These are phyloP conservation scores for Iphiclides podalirius DNA, from an alignment of 2,888 invertebrate species.

Conservation along the genomic window DNA sequence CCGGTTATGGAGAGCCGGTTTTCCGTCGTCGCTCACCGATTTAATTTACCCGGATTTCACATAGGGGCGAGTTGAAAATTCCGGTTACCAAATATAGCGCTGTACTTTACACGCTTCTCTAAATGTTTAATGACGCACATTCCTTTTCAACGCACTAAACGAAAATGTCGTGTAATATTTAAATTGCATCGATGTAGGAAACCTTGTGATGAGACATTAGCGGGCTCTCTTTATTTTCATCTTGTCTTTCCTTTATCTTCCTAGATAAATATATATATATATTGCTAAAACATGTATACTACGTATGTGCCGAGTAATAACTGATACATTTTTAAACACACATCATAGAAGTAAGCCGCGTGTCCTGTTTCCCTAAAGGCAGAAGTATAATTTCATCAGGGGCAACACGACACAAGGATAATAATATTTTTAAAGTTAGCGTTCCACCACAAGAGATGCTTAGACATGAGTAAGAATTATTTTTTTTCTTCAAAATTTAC, in stretches of 20 bases:
- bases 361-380: conserved; percentile 1
- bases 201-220: too few relatives aligned
- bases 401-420: conserved; percentile 14
- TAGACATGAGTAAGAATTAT: too few relatives aligned
- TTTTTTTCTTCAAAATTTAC: too few relatives aligned
- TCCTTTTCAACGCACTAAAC: too few relatives aligned
- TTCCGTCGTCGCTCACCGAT: conserved; percentile 13
- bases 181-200: too few relatives aligned
- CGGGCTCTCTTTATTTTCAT: too few relatives aligned
- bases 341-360: background rate
- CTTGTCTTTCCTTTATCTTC: too few relatives aligned
- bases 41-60: conserved; percentile 22
- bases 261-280: too few relatives aligned
- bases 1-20: conserved; percentile 19
- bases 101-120: background rate
- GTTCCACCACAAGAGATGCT: background rate
- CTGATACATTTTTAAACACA: conserved; percentile 3
- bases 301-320: background rate
- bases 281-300: too few relatives aligned
- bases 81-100: background rate
- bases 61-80: conserved; percentile 5
- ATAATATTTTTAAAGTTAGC: conserved; percentile 10
- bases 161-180: too few relatives aligned
- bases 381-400: conserved; percentile 15
- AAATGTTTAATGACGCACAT: background rate